Percentiles rank a stretch among this genome's conserved stretches.
phyloP scores from a whole-genome alignment of 2,113 vertebrate species.

The Cichladusa arquata region DNA sequence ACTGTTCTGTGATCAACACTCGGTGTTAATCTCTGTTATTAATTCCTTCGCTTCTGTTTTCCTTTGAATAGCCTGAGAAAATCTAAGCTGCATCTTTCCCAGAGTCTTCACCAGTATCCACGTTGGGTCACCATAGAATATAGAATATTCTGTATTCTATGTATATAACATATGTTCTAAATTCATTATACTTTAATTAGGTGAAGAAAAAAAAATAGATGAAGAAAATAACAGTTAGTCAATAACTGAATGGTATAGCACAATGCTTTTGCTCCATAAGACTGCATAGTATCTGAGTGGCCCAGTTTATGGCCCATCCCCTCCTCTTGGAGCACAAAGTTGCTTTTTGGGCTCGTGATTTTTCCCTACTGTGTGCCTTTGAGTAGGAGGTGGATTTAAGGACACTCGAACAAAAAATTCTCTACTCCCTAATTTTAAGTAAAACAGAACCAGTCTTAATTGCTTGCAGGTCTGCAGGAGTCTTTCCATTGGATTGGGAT shows the following conservation, averaged over 20 bases:
- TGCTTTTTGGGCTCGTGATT: neutral
- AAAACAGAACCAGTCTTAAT: neutral
- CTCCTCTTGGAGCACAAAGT: neutral
- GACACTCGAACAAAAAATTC: neutral
- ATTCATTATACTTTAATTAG: neutral
- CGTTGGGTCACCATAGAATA: neutral
- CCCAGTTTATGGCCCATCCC: neutral
- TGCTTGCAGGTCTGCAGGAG: neutral
- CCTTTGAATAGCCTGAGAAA: no score
- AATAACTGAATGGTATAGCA: neutral
- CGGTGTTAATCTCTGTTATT: no score
- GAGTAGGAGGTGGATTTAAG: neutral
- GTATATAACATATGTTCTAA: neutral
- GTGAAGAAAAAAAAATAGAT: neutral
- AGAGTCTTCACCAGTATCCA: no score
- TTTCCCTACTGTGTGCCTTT: neutral
- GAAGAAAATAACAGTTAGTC: neutral
- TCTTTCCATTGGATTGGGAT: conserved; percentile 19
- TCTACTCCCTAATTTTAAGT: neutral
- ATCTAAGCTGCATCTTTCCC: no score
- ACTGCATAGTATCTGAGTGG: neutral
- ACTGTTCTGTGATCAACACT: no score
- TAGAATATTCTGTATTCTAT: neutral
- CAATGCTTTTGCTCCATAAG: rapidly evolving
- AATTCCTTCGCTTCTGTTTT: no score